These are phyloP conservation scores for Chloropsis cyanopogon DNA, from an alignment of 2,113 vertebrate genomes.

Conservation along the genomic window DNA sequence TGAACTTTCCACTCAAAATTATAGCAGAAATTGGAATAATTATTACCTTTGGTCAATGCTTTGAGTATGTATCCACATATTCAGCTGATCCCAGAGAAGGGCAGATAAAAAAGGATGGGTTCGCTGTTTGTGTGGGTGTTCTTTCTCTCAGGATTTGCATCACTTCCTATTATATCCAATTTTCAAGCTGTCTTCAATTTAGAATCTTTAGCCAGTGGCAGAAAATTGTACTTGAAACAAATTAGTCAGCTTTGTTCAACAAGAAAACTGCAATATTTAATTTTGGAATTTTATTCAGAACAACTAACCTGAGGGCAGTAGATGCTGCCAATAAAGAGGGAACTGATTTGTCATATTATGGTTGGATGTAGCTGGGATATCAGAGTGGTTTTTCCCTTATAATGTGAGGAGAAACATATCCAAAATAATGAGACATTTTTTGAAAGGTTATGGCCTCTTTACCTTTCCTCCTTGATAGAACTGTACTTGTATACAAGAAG, in stretches of 20 bases:
- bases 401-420: not conserved
- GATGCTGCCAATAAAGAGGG: not conserved
- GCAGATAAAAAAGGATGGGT: not conserved
- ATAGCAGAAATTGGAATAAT: not conserved
- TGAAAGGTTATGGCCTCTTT: not conserved
- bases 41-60: not conserved
- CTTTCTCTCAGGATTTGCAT: not conserved
- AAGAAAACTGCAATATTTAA: not conserved
- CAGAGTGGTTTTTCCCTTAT: not conserved
- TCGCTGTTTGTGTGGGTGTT: not conserved
- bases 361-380: not conserved
- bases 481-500: not conserved
- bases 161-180: not conserved
- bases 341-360: not conserved
- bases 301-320: not conserved
- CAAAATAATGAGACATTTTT: not conserved
- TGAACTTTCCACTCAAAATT: not conserved
- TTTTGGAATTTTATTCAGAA: constrained; percentile 13
- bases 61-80: not conserved
- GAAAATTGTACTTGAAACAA: not conserved
- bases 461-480: not conserved
- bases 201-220: not conserved
- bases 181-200: not conserved
- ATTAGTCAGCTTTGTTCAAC: constrained; percentile 7
- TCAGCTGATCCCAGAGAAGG: not conserved